These are phyloP conservation scores for Parnassius mnemosyne DNA, from an alignment of 2,888 invertebrate species.

Conservation along the genomic window DNA sequence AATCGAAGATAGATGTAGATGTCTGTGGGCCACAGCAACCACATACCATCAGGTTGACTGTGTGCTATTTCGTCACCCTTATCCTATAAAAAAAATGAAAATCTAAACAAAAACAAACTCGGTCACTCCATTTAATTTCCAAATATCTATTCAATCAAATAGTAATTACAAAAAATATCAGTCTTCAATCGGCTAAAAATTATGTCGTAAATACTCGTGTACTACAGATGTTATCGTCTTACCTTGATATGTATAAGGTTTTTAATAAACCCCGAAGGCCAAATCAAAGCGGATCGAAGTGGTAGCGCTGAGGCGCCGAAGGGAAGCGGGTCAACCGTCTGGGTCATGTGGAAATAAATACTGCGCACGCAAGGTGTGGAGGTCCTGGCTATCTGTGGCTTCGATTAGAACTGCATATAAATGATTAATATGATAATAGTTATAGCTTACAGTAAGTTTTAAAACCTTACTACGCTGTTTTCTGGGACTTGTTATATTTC, in stretches of 20 bases:
- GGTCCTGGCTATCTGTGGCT: constrained; percentile 6
- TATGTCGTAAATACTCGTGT: constrained; percentile 13
- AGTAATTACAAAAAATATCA: neutral
- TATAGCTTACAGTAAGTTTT: neutral
- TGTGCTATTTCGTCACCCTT: no score
- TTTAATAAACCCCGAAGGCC: constrained; percentile 21
- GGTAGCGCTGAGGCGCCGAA: constrained; percentile 15
- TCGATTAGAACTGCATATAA: neutral
- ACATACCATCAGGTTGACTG: no score
- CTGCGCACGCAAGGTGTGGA: constrained; percentile 23
- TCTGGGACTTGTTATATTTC: no score
- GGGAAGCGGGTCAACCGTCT: constrained; percentile 29
- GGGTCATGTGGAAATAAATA: constrained; percentile 29
- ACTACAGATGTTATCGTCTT: constrained; percentile 22
- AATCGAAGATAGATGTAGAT: no score
- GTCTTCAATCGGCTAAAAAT: constrained; percentile 10
- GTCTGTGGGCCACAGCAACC: no score
- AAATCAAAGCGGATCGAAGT: constrained; percentile 25
- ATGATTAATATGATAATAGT: neutral
- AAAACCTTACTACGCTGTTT: no score
- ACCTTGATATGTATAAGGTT: constrained; percentile 22
- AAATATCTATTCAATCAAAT: neutral
- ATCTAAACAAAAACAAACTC: no score
- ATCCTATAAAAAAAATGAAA: no score
- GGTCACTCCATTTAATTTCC: neutral